Conservation (phyloP, 2,888 invertebrate species). For the Apamea sordens region DNA sequence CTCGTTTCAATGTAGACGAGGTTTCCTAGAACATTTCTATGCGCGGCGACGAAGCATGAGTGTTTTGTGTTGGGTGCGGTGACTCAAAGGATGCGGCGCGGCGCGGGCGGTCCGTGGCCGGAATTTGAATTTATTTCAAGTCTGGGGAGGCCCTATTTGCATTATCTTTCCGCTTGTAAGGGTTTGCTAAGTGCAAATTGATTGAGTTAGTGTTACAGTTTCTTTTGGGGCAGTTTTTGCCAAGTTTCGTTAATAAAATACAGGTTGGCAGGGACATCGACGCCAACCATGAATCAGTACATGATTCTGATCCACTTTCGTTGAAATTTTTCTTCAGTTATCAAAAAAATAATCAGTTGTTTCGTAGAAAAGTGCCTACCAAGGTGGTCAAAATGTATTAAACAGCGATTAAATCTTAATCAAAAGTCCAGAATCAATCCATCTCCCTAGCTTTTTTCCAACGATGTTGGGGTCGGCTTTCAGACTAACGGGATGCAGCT, state of each 20-base stretch:
- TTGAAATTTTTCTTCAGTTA: background rate
- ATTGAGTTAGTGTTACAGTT: constrained; percentile 44
- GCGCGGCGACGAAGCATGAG: constrained; percentile 60
- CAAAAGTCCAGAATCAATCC: too few relatives aligned
- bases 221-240: background rate
- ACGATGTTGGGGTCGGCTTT: too few relatives aligned
- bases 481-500: too few relatives aligned
- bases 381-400: too few relatives aligned
- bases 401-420: too few relatives aligned
- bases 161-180: constrained; percentile 53
- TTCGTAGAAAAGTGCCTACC: too few relatives aligned
- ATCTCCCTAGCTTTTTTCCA: too few relatives aligned
- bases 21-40: constrained; percentile 61
- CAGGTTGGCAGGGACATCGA: background rate
- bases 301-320: too few relatives aligned
- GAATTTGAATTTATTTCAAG: constrained; percentile 65
- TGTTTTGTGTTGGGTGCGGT: constrained; percentile 63
- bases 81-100: constrained; percentile 68
- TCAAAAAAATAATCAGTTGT: background rate
- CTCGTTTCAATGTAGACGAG: constrained; percentile 40
- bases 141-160: constrained; percentile 58
- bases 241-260: background rate
- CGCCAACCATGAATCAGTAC: background rate
- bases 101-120: constrained; percentile 53
- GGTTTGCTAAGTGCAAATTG: constrained; percentile 48